Conservation (phyloP, 2,888 invertebrate species). For the Nomada ruficornis region DNA sequence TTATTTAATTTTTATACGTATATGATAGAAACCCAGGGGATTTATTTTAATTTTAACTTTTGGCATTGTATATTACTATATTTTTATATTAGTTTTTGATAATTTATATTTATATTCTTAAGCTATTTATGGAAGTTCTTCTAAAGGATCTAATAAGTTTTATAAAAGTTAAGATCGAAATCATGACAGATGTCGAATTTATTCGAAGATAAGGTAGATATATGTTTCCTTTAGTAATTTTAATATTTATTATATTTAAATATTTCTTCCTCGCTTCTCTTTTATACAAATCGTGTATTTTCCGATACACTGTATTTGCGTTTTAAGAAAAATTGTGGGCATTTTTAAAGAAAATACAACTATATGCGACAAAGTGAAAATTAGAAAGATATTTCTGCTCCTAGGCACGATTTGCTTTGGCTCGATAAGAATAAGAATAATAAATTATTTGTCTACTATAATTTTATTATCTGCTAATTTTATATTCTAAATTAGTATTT, state of each 20-base stretch:
- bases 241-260: neutral
- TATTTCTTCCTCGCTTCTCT: neutral
- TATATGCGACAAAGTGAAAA: neutral
- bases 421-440: neutral
- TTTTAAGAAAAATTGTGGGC: slow-evolving; percentile 10
- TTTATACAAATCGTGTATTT: neutral
- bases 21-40: neutral
- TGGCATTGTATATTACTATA: too few relatives aligned
- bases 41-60: neutral
- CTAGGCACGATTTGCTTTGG: neutral
- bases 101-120: slow-evolving; percentile 4
- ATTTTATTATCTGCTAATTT: neutral
- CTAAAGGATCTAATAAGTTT: neutral
- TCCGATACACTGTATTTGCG: neutral
- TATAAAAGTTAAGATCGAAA: neutral
- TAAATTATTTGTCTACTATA: neutral
- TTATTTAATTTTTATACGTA: neutral
- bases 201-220: neutral
- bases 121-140: neutral
- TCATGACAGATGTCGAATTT: neutral
- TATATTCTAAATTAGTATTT: neutral
- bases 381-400: neutral
- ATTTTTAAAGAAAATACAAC: neutral
- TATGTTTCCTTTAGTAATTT: too few relatives aligned
- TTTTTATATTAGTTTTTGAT: neutral